Percentiles rank a stretch among this genome's conserved stretches.
Evolutionary conservation across 1,140 invertebrate genomes (phyloP).

Genomic region (Trinorchestia longiramus): DNA sequence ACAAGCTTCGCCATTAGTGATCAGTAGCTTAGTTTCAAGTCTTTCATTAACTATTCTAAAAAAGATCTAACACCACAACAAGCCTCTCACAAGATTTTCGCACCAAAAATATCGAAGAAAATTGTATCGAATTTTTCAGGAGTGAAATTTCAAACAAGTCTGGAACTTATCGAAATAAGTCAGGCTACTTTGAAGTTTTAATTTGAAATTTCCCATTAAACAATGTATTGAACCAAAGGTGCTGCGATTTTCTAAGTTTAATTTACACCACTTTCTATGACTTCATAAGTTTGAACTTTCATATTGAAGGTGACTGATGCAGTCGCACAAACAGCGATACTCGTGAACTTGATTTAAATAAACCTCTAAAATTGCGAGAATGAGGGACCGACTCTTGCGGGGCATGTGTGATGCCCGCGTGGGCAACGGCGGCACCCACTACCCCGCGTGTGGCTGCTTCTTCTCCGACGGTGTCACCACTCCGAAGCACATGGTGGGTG

Average conservation of each 20-base stretch:
- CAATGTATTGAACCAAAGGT: background rate
- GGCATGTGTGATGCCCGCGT: conserved; percentile 56
- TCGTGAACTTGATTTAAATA: background rate
- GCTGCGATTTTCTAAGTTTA: background rate
- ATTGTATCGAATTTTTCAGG: background rate
- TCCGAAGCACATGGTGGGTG: conserved; percentile 47
- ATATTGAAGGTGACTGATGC: background rate
- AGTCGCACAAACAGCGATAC: background rate
- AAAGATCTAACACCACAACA: background rate
- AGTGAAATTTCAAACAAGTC: background rate
- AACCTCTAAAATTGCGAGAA: background rate
- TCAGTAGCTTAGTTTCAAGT: background rate
- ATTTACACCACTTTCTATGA: background rate
- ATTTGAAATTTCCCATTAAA: background rate
- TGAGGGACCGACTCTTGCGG: conserved; percentile 35
- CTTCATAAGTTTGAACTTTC: background rate
- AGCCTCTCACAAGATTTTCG: background rate
- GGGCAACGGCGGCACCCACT: conserved; percentile 48
- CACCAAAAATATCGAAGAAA: background rate
- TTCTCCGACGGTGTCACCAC: conserved; percentile 37
- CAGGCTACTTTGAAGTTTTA: background rate
- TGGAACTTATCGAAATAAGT: background rate
- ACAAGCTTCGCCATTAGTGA: too few relatives aligned
- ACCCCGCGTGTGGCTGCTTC: conserved; percentile 56
- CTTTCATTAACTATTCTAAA: background rate